Conservation (phyloP, 2,888 invertebrate species). For the Lamellibrachia columna region DNA sequence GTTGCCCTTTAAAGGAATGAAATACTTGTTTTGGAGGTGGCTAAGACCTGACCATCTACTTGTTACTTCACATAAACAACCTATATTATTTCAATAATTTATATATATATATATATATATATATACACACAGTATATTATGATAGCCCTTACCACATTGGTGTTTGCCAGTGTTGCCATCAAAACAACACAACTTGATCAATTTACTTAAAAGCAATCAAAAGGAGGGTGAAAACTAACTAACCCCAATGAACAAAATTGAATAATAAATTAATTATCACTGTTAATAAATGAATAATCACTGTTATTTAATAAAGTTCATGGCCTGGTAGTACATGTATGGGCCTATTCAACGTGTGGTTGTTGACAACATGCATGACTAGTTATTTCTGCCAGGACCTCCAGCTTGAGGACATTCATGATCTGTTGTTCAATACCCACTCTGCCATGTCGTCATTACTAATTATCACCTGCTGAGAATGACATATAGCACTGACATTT, state of each 20-base stretch:
- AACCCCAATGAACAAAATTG: background rate
- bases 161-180: too few species aligned
- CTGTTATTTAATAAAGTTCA: background rate
- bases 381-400: background rate
- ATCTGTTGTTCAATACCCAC: background rate
- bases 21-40: too few species aligned
- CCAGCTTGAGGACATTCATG: background rate
- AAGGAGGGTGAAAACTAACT: background rate
- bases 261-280: background rate
- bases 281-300: background rate
- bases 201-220: background rate
- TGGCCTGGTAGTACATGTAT: background rate
- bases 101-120: too few species aligned
- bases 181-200: too few species aligned
- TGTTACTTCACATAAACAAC: too few species aligned
- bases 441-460: background rate
- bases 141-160: too few species aligned
- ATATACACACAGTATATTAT: too few species aligned
- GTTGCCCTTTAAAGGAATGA: too few species aligned
- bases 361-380: background rate
- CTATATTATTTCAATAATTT: too few species aligned
- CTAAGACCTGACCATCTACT: too few species aligned
- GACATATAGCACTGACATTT: background rate
- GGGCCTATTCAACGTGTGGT: background rate
- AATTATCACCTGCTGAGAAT: background rate